These are phyloP conservation scores for Apostichopus parvimensis DNA, from an alignment of 35 echinoderm and acorn worm genomes.

Conservation along the genomic window DNA sequence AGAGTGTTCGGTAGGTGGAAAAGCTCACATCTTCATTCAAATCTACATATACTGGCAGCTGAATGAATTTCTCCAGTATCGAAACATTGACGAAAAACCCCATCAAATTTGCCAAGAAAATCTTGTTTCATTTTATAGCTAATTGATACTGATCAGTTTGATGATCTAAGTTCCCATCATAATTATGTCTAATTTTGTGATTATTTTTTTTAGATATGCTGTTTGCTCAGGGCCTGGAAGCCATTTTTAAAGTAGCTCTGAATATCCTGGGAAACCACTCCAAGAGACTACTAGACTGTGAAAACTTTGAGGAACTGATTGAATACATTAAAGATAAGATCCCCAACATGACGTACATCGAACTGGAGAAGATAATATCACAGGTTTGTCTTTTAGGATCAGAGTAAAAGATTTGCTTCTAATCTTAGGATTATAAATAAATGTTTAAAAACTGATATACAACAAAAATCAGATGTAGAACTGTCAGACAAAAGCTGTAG, in stretches of 20 bases:
- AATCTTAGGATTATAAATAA: too few species aligned
- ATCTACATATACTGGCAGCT: too few species aligned
- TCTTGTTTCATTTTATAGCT: too few species aligned
- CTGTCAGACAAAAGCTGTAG: too few species aligned
- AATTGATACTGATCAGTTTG: too few species aligned
- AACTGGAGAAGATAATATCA: slow-evolving; percentile 95
- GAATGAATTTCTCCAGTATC: too few species aligned
- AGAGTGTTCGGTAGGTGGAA: slow-evolving; percentile 94
- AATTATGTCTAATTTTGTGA: background rate
- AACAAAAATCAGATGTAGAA: too few species aligned
- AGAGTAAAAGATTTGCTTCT: too few species aligned
- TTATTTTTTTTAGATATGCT: slow-evolving; percentile 76
- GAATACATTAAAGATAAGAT: slow-evolving; percentile 89
- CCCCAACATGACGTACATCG: slow-evolving; percentile 73
- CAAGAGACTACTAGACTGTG: slow-evolving; percentile 74
- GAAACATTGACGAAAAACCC: too few species aligned
- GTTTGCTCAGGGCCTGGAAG: slow-evolving; percentile 93
- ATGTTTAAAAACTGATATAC: too few species aligned
- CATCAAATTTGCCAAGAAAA: too few species aligned
- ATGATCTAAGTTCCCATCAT: too few species aligned
- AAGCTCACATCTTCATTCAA: background rate
- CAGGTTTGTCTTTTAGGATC: slow-evolving; percentile 54
- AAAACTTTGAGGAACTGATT: slow-evolving; percentile 89
- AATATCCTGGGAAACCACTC: slow-evolving; percentile 88
- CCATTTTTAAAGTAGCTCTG: slow-evolving; percentile 91